Base-by-base conservation (phyloP, 1,140 invertebrate species). In the Trichonephila clavipes region DNA sequence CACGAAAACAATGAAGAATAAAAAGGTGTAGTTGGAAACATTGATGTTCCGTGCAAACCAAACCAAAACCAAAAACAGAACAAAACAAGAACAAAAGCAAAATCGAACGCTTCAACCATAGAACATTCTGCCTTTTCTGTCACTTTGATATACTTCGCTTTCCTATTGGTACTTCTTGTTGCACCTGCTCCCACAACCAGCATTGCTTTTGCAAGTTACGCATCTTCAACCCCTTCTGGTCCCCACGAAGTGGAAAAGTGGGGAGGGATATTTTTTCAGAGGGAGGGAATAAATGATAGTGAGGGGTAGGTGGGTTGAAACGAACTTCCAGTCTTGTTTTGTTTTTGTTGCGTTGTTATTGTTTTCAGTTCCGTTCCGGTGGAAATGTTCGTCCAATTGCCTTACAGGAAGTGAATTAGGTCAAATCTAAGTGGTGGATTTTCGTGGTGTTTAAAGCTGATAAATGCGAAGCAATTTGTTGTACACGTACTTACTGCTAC, bases 71-170 rank as follows among this genome's bases (percentile, higher is more conserved):
- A 85, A 64, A 83, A 77, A 81, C 19, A 82, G 66, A 81, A 44
- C 21, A 58, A 4, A 40, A 40, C 4, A 40, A 40, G 34, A 40
- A 58, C 51, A 24, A 85, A 86, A 86, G 24, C 34, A 51, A 51
- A 86, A 86, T 61, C 72, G 69, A 77, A 61, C 72, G 12, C n/a
- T 51, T 51, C 19, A 90, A 77, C 66, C 66, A 6, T 24, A 40
- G 90, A 92, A 85, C 62, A 82, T 87, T 82, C 83, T 64, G 58
- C 44, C 81, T 86, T 40, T 40, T n/a, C 90, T 92, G 90, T 92
- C 90, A 92, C 90, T 86, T 92, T 92, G 90, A 92, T 92, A 87
- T 92, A 92, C 90, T 92, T 64, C 81, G 61, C 62, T 58, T 92
- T 92, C 83, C 34, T 87, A 92, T 86, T 92, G 90, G 62, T 40